Percentiles rank a stretch among this genome's conserved stretches.
Conservation (phyloP, 1,140 invertebrate species). For the Trypoxylus dichotomus region DNA sequence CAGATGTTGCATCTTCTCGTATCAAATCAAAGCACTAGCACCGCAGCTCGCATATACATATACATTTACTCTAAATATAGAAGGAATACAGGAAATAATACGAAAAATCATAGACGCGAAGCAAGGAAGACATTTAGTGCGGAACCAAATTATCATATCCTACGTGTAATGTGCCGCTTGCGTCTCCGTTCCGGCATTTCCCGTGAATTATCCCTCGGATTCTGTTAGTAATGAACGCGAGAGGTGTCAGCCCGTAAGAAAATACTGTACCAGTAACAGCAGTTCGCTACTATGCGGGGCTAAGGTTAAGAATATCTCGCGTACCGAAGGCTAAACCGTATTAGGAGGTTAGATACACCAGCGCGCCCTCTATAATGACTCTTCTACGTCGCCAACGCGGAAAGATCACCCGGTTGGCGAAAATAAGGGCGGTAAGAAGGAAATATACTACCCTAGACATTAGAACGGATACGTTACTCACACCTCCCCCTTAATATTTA, state of each 20-base stretch:
- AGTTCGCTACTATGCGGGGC: background rate
- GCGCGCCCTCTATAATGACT: slow-evolving; percentile 1
- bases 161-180: background rate
- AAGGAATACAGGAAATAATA: too few relatives aligned
- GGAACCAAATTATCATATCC: background rate
- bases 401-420: background rate
- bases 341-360: background rate
- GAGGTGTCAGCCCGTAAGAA: background rate
- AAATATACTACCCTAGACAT: background rate
- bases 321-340: background rate
- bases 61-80: too few relatives aligned
- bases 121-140: background rate
- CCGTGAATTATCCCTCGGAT: background rate
- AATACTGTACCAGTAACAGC: background rate
- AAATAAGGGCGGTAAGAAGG: background rate
- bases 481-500: slow-evolving; percentile 2
- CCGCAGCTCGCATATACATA: too few relatives aligned
- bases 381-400: background rate
- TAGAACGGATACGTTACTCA: background rate
- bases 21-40: too few relatives aligned
- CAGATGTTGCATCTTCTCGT: too few relatives aligned
- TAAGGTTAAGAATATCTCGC: background rate
- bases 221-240: slow-evolving; percentile 1
- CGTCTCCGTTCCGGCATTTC: background rate
- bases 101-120: background rate